These are phyloP conservation scores for Toxonevra muliebris DNA, from an alignment of 2,888 invertebrate genomes.

Conservation along the genomic window DNA sequence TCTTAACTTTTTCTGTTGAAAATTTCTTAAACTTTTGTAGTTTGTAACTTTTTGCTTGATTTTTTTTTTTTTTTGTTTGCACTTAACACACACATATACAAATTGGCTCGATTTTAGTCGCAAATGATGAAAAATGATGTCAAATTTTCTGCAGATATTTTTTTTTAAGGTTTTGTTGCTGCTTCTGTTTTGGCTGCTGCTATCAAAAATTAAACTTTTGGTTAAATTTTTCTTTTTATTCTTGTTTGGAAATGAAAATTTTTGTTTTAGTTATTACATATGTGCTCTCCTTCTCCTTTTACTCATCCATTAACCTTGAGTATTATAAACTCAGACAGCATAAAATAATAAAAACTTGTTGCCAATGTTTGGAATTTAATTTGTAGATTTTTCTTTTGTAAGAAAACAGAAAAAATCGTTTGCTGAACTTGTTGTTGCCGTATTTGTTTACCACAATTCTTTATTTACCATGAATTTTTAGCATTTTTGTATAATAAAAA, in stretches of 20 bases:
- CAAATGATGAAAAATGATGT: no score
- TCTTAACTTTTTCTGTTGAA: background rate
- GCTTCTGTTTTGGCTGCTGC: slow-evolving; percentile 7
- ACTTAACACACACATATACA: slow-evolving; percentile 11
- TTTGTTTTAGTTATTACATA: slow-evolving; percentile 4
- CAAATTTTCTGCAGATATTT: no score
- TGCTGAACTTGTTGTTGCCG: slow-evolving; percentile 4
- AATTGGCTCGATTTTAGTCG: no score
- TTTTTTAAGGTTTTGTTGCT: slow-evolving; percentile 7
- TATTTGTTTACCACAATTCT: no score
- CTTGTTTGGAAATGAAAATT: background rate
- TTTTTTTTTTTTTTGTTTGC: slow-evolving; percentile 21
- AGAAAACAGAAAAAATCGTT: no score
- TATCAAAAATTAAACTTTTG: no score
- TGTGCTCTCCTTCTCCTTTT: no score
- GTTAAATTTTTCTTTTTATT: no score
- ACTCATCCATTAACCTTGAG: background rate
- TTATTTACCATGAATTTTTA: no score
- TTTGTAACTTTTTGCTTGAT: background rate
- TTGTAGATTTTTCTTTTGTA: no score
- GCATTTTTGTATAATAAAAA: background rate
- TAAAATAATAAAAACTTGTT: no score
- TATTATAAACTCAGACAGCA: background rate
- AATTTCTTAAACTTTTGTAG: slow-evolving; percentile 13
- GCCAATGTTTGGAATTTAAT: no score